Percentiles rank a stretch among this genome's conserved stretches.
phyloP scores from a whole-genome alignment of 2,797 vertebrate species.

The Hafferia zeledoni region DNA sequence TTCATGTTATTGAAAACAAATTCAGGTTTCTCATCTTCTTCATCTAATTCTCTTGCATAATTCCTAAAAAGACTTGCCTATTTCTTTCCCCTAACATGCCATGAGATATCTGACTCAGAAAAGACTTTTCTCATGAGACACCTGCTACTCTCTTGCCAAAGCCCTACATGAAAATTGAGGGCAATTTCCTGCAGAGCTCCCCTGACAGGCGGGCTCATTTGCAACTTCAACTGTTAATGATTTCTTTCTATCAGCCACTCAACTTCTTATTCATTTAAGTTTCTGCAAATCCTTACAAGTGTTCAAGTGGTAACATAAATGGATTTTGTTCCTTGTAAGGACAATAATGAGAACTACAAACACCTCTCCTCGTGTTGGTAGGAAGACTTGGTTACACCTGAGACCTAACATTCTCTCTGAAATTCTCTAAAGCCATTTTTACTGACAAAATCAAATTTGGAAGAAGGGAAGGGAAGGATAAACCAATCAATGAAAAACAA shows the following conservation, averaged over 20 bases:
- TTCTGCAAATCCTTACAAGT: not conserved
- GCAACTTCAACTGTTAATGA: slow-evolving; percentile 24
- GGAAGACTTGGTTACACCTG: not conserved
- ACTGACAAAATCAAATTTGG: not conserved
- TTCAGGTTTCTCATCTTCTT: not conserved
- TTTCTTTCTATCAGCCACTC: not conserved
- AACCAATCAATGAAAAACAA: not conserved
- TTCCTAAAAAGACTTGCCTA: not conserved
- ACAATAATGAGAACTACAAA: not conserved
- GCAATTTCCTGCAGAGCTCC: slow-evolving; percentile 32
- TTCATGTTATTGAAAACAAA: not conserved
- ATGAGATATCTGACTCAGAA: not conserved
- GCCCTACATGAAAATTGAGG: slow-evolving; percentile 43
- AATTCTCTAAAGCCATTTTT: not conserved
- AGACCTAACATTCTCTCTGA: not conserved
- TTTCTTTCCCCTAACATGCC: not conserved
- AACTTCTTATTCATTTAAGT: slow-evolving; percentile 4
- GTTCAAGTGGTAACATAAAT: not conserved
- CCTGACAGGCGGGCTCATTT: slow-evolving; percentile 56
- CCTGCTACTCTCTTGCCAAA: not conserved
- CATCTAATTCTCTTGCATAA: not conserved
- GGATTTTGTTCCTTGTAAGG: not conserved
- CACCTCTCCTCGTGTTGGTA: not conserved
- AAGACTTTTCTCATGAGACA: slow-evolving; percentile 11
- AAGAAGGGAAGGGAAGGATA: not conserved